A percentile compares a stretch with the other conserved stretches of the same genome.
Evolutionary conservation across 2,113 vertebrate species (phyloP).

Genomic region (Lates calcarifer): DNA sequence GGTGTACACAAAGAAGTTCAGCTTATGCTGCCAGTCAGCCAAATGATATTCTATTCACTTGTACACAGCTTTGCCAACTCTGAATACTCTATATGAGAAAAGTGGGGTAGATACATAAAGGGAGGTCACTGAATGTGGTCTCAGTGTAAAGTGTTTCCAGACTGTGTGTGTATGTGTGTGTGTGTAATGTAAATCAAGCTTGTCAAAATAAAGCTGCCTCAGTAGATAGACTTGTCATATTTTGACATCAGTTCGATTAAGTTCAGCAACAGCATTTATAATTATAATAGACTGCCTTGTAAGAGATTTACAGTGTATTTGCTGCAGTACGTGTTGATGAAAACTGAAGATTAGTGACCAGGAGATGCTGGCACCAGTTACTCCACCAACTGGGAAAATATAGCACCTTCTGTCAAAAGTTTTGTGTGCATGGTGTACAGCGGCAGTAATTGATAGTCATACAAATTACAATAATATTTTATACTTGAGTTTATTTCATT

Average conservation of each 20-base stretch:
- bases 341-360: slow-evolving; percentile 4
- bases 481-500: neutral
- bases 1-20: slow-evolving; percentile 27
- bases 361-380: slow-evolving; percentile 6
- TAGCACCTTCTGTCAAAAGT: neutral
- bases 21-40: slow-evolving; percentile 18
- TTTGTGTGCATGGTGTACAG: neutral
- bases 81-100: slow-evolving; percentile 26
- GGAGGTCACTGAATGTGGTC: slow-evolving; percentile 21
- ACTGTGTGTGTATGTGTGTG: neutral
- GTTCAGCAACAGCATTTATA: slow-evolving; percentile 12
- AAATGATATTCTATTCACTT: slow-evolving; percentile 20
- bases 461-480: neutral
- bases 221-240: neutral
- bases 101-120: neutral
- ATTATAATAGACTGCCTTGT: neutral
- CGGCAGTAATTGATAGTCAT: neutral
- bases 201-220: slow-evolving; percentile 10
- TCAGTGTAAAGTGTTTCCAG: neutral
- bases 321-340: neutral
- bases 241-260: slow-evolving; percentile 17
- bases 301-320: neutral
- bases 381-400: neutral
- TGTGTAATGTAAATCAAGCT: slow-evolving; percentile 1
- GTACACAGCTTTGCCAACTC: slow-evolving; percentile 21